A percentile compares a stretch with the other conserved stretches of the same genome.
These are phyloP conservation scores for Peromyscus polionotus DNA, from an alignment of 2,113 vertebrate species.

Conservation along the genomic window DNA sequence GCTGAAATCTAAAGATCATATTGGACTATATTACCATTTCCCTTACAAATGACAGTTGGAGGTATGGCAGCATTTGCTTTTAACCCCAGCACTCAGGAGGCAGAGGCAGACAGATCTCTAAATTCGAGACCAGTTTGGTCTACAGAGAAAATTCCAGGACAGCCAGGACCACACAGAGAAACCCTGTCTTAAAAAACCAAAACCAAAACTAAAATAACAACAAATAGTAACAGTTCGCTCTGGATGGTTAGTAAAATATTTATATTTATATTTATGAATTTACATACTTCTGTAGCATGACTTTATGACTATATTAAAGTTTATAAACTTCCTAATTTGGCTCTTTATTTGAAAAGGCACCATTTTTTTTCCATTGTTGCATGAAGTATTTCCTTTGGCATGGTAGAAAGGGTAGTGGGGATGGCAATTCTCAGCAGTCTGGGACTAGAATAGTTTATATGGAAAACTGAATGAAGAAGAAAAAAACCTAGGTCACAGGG, in stretches of 20 bases:
- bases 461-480: background rate
- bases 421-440: background rate
- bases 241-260: constrained; percentile 40
- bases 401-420: background rate
- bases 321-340: constrained; percentile 23
- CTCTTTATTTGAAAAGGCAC: constrained; percentile 52
- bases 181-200: background rate
- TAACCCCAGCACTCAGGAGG: background rate
- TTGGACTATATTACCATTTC: background rate
- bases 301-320: constrained; percentile 42
- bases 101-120: background rate
- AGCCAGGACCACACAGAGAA: background rate
- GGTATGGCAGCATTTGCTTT: background rate
- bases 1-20: constrained; percentile 40
- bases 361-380: constrained; percentile 3
- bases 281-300: constrained; percentile 23
- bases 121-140: background rate
- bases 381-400: constrained; percentile 51
- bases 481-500: background rate
- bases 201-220: background rate
- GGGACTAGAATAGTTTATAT: background rate
- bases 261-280: constrained; percentile 23
- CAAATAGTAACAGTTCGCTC: background rate
- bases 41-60: background rate
- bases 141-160: background rate